Percentiles rank a stretch among this genome's conserved stretches.
Evolutionary conservation across 2,113 vertebrate genomes (phyloP).

Genomic region (Notechis scutatus): DNA sequence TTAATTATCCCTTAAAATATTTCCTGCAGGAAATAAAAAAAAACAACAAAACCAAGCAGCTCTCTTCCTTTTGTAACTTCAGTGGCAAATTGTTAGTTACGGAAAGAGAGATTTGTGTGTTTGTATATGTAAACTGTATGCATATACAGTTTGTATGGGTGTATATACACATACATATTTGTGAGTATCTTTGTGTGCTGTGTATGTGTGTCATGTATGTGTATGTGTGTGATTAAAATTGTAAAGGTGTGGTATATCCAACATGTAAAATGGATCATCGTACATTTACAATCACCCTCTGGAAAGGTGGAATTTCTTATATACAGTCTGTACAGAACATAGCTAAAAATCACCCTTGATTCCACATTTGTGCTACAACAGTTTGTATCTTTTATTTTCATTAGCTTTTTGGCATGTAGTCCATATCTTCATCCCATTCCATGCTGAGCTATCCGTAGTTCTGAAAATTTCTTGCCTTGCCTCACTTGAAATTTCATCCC

Average conservation of each 20-base stretch:
- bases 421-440: background rate
- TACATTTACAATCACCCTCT: background rate
- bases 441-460: background rate
- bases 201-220: background rate
- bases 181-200: background rate
- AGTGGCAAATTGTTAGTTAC: background rate
- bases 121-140: background rate
- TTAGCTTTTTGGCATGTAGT: background rate
- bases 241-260: background rate
- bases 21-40: background rate
- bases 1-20: conserved; percentile 33
- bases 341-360: background rate
- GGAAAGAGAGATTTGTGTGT: background rate
- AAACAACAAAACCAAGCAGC: conserved; percentile 5
- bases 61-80: conserved; percentile 23
- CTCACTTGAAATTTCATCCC: background rate
- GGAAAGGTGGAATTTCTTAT: background rate
- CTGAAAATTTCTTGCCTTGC: background rate
- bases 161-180: background rate
- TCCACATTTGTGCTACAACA: background rate
- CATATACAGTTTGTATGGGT: background rate
- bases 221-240: background rate
- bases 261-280: background rate
- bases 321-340: background rate
- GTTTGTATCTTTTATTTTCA: background rate